phyloP scores from a whole-genome alignment of 2,888 invertebrate genomes.

The Mactromeris polynyma region DNA sequence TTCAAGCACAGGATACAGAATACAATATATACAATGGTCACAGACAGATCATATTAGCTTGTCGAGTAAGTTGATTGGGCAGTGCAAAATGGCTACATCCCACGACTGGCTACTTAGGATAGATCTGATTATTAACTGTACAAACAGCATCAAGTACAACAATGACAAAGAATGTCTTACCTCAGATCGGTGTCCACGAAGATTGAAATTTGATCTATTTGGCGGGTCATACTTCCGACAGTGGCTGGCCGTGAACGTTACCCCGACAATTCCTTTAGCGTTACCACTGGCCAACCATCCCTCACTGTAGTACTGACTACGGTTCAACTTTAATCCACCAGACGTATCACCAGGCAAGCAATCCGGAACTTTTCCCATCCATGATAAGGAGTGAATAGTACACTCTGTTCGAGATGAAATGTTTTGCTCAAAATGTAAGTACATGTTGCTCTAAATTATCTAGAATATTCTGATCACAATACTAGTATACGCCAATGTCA shows the following conservation, averaged over 20 bases:
- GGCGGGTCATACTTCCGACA: conserved; percentile 93
- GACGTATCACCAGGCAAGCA: conserved; percentile 95
- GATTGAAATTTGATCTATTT: conserved; percentile 97
- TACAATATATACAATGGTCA: no score
- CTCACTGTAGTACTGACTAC: conserved; percentile 98
- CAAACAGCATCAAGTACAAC: no score
- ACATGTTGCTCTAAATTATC: conserved; percentile 90
- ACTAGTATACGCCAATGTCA: neutral
- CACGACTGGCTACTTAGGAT: no score
- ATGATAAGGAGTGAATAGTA: conserved; percentile 96
- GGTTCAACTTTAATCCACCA: conserved; percentile 96
- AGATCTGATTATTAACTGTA: no score
- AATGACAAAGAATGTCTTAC: conserved; percentile 88
- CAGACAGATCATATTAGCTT: no score
- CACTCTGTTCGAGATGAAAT: conserved; percentile 98
- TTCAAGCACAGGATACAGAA: no score
- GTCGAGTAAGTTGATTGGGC: no score
- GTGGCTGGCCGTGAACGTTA: conserved; percentile 98
- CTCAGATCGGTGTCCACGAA: conserved; percentile 98
- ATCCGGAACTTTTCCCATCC: conserved; percentile 99
- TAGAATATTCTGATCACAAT: conserved; percentile 15
- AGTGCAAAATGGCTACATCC: no score
- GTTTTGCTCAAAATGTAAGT: conserved; percentile 98
- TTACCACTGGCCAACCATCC: conserved; percentile 99
- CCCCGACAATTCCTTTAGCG: conserved; percentile 95